Percentiles rank a stretch among this genome's conserved stretches.
These are phyloP conservation scores for Globodera ellingtonae DNA, from an alignment of 1,140 invertebrate genomes.

Conservation along the genomic window DNA sequence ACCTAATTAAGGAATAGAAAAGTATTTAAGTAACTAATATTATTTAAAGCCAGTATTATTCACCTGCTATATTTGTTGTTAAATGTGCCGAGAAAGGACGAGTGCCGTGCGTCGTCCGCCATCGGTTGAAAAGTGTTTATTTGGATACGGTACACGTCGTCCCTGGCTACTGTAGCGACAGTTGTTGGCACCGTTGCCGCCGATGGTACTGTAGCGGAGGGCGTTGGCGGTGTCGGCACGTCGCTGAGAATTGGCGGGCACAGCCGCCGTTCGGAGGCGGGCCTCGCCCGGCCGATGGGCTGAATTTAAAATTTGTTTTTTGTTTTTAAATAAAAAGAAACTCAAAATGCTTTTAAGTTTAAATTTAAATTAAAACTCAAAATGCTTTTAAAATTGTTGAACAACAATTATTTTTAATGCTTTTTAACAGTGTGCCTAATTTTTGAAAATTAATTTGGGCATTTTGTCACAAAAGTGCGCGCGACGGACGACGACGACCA, in stretches of 20 bases:
- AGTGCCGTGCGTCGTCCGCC: background rate
- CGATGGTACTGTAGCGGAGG: background rate
- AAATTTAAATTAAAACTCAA: no score
- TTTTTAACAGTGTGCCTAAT: no score
- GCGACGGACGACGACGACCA: no score
- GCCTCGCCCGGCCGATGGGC: no score
- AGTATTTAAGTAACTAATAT: no score
- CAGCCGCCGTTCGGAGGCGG: background rate
- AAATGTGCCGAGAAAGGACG: background rate
- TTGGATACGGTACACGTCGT: background rate
- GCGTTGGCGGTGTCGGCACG: background rate
- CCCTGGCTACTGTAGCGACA: background rate
- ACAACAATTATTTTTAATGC: no score
- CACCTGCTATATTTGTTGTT: constrained; percentile 2
- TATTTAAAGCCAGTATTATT: background rate
- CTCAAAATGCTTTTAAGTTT: background rate
- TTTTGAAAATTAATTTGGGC: no score
- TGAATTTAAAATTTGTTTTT: no score
- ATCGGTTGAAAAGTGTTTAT: constrained; percentile 8
- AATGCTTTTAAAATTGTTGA: no score
- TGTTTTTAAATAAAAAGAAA: background rate
- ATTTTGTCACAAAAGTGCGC: no score
- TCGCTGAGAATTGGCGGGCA: background rate
- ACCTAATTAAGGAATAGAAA: no score
- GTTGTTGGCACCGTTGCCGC: no score